These are phyloP conservation scores for Hemicordylus capensis DNA, from an alignment of 2,113 vertebrate species.

Conservation along the genomic window DNA sequence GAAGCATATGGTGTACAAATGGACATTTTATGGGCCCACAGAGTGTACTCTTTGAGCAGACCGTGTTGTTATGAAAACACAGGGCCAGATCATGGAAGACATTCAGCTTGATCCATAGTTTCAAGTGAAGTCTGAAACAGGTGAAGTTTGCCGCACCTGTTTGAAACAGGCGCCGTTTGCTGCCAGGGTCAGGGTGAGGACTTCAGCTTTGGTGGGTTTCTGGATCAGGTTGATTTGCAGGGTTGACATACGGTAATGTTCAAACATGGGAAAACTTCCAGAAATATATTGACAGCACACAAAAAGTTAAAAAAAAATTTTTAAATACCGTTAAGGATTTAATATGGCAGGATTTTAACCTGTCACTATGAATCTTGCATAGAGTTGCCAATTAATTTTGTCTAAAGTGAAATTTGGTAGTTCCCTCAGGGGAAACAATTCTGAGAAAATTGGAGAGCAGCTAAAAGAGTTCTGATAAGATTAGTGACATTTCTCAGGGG, in stretches of 20 bases:
- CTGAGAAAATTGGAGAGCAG: not conserved
- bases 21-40: constrained; percentile 10
- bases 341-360: not conserved
- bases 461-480: not conserved
- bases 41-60: constrained; percentile 2
- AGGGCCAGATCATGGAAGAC: constrained; percentile 9
- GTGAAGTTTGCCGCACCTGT: not conserved
- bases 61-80: constrained; percentile 31
- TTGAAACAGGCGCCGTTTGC: not conserved
- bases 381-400: not conserved
- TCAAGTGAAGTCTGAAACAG: not conserved
- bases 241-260: not conserved
- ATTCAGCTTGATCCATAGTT: not conserved
- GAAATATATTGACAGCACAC: not conserved
- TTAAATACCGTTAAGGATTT: too few relatives aligned
- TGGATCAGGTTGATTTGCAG: not conserved
- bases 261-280: not conserved
- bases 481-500: not conserved
- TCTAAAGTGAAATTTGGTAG: not conserved
- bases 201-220: not conserved
- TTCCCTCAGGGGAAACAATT: not conserved
- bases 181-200: not conserved
- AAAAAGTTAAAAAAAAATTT: too few relatives aligned
- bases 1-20: constrained; percentile 19
- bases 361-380: too few relatives aligned